Percentiles rank a stretch among this genome's conserved stretches.
phyloP scores from a whole-genome alignment of 2,797 vertebrate genomes.

The Rhinichthys osculus region DNA sequence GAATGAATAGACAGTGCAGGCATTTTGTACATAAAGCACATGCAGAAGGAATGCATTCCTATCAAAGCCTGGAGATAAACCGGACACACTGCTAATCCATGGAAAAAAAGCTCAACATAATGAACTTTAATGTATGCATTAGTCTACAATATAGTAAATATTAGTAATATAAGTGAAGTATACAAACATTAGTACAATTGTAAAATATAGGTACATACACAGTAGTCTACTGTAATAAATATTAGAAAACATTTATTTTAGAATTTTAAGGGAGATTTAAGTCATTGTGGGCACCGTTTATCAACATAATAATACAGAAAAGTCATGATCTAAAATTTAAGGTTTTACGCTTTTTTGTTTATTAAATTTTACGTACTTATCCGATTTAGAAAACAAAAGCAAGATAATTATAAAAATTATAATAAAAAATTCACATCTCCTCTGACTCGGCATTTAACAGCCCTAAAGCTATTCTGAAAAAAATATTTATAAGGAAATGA shows the following conservation, averaged over 20 bases:
- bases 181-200: background rate
- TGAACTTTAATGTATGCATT: background rate
- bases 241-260: background rate
- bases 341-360: no score
- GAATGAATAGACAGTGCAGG: conserved; percentile 19
- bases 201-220: background rate
- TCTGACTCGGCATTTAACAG: background rate
- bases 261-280: background rate
- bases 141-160: background rate
- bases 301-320: background rate
- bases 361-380: background rate
- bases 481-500: background rate
- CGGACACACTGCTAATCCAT: conserved; percentile 5
- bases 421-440: background rate
- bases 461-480: background rate
- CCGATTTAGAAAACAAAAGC: background rate
- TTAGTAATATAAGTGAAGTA: background rate
- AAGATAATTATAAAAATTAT: background rate
- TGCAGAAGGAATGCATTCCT: conserved; percentile 37
- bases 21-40: conserved; percentile 32
- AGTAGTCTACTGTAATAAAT: background rate
- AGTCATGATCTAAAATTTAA: background rate
- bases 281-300: background rate
- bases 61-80: conserved; percentile 38
- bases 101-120: background rate